Base-by-base conservation (phyloP, 2,113 vertebrate species). In the Thunnus maccoyii region DNA sequence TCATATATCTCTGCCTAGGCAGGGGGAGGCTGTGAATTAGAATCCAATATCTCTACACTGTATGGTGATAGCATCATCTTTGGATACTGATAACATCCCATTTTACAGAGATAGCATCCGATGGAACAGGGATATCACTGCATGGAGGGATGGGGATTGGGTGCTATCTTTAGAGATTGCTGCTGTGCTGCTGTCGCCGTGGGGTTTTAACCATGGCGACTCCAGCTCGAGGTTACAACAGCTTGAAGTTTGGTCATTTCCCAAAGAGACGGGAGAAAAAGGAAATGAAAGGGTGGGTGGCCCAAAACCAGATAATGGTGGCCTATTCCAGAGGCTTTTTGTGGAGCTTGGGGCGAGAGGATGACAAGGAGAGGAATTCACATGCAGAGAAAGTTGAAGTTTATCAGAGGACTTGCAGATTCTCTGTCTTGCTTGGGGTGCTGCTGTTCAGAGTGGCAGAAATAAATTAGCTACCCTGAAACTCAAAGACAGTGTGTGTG, bases 71-170 rank as follows among this genome's bases (percentile, higher is more conserved):
- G 81, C 80, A 91, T 93, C 88, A 78, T 81, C 70, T 78, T 77
- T 15, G 57, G 77, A 76, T 78, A 68, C 89, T 79, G 92, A 93
- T 93, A 91, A 78, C 82, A 90, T 89, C 88, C 87, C 50, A 85
- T 91, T 93, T 88, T 83, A 47, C 50, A 70, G 76, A 41, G 90
- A 94, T 91, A 89, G 72, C 83, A 92, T 92, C 88, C 74, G 86
- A 87, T 84, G 81, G 78, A 81, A 84, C 79, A 61, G 84, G 87
- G 79, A 88, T 88, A 86, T 89, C 66, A 60, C 30, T 18, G 66
- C 86, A 84, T 22, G 71, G 80, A 63, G 69, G 83, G 65, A 79
- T 72, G 50, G 65, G 82, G 79, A 84, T 78, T 71, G 86, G 86
- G 78, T 61, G 85, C 77, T 74, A 74, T 87, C 76, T 76, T 22